Percentiles rank a stretch among this genome's conserved stretches.
Conservation (phyloP, 2,888 invertebrate genomes). For the Physocephala rufipes region DNA sequence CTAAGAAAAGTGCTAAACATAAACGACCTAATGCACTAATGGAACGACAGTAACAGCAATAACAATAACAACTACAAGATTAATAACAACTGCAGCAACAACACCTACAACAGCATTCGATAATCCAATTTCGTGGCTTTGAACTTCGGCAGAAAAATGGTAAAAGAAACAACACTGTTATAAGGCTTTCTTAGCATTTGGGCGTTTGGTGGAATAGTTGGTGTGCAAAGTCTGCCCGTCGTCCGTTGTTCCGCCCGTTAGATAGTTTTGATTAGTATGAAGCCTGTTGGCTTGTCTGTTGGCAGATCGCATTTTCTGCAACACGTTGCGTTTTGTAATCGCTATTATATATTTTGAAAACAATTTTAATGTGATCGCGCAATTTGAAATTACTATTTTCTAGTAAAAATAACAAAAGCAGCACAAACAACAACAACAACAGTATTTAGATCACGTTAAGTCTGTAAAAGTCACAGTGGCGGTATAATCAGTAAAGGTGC, state of each 20-base stretch:
- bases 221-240: too few relatives aligned
- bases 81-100: too few relatives aligned
- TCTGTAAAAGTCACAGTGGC: constrained; percentile 7
- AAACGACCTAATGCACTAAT: too few relatives aligned
- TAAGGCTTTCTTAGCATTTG: too few relatives aligned
- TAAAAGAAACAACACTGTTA: too few relatives aligned
- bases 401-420: constrained; percentile 1
- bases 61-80: too few relatives aligned
- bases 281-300: not conserved
- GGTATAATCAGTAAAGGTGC: not conserved
- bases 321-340: constrained; percentile 8
- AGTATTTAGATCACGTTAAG: not conserved
- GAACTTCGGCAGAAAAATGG: constrained; percentile 15
- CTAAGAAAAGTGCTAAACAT: too few relatives aligned
- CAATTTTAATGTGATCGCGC: constrained; percentile 32
- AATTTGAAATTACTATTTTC: constrained; percentile 5
- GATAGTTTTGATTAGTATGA: too few relatives aligned
- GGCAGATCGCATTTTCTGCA: not conserved
- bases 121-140: constrained; percentile 2
- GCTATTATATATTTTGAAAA: constrained; percentile 20
- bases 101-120: too few relatives aligned
- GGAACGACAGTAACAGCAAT: too few relatives aligned
- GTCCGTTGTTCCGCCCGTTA: too few relatives aligned
- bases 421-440: not conserved
- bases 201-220: not conserved